Conservation (phyloP, 2,113 vertebrate genomes). For the Apus apus region DNA sequence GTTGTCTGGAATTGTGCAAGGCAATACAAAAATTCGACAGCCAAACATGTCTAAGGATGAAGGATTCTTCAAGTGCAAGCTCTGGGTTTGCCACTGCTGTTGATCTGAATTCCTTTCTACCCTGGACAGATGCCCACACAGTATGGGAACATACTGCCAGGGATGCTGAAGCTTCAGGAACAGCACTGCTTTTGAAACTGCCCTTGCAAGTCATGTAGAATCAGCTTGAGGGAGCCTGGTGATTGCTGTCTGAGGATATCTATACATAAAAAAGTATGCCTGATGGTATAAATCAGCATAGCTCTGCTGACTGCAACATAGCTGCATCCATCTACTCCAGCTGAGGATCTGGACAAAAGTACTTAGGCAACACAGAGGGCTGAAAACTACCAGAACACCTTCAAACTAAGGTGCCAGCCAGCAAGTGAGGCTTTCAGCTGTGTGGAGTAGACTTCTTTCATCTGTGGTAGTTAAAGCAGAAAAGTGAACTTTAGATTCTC, state of each 20-base stretch:
- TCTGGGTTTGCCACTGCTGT: not conserved
- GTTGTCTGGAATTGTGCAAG: not conserved
- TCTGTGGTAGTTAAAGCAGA: constrained; percentile 44
- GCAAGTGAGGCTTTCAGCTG: not conserved
- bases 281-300: constrained; percentile 34
- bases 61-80: not conserved
- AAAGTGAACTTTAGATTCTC: constrained; percentile 53
- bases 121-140: not conserved
- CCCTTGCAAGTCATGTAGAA: constrained; percentile 24
- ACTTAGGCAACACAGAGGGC: not conserved
- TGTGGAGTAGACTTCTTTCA: constrained; percentile 24
- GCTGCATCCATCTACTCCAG: not conserved
- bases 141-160: not conserved
- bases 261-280: not conserved
- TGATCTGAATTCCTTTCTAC: not conserved
- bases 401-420: constrained; percentile 34
- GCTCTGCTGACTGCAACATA: constrained; percentile 9
- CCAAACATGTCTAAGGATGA: not conserved
- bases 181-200: not conserved
- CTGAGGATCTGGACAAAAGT: constrained; percentile 23
- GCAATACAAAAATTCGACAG: not conserved
- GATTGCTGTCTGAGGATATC: constrained; percentile 43
- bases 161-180: not conserved
- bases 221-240: constrained; percentile 62
- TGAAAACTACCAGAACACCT: constrained; percentile 65